These are phyloP conservation scores for Hydraecia micacea DNA, from an alignment of 2,888 invertebrate species.

Conservation along the genomic window DNA sequence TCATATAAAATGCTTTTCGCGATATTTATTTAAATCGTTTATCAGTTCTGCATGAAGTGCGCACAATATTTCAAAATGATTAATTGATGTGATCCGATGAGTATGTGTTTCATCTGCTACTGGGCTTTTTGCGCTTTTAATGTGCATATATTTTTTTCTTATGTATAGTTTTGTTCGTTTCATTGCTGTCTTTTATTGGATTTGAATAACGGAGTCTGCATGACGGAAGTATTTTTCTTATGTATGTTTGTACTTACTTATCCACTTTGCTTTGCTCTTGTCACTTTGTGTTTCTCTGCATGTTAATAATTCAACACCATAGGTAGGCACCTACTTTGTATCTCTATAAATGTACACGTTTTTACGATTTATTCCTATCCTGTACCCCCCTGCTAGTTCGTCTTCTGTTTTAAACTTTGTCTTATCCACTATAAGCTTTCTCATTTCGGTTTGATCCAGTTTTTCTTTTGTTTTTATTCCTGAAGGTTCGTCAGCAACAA, in stretches of 20 bases:
- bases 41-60: conserved; percentile 44
- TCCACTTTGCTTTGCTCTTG: background rate
- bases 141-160: background rate
- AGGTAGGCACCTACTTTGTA: too few relatives aligned
- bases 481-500: too few relatives aligned
- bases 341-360: too few relatives aligned
- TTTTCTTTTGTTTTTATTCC: too few relatives aligned
- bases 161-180: background rate
- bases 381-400: too few relatives aligned
- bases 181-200: background rate
- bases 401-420: too few relatives aligned
- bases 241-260: background rate
- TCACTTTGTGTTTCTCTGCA: background rate
- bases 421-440: too few relatives aligned
- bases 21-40: conserved; percentile 56
- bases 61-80: conserved; percentile 72
- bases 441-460: too few relatives aligned
- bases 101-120: conserved; percentile 56
- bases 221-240: too few relatives aligned
- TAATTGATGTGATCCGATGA: conserved; percentile 68
- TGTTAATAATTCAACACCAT: background rate
- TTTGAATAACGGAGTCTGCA: background rate
- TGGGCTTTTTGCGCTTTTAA: conserved; percentile 28
- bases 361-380: too few relatives aligned
- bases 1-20: conserved; percentile 34